Evolutionary conservation across 2,113 vertebrate species (phyloP).

Genomic region (Potamarius usumacintae): DNA sequence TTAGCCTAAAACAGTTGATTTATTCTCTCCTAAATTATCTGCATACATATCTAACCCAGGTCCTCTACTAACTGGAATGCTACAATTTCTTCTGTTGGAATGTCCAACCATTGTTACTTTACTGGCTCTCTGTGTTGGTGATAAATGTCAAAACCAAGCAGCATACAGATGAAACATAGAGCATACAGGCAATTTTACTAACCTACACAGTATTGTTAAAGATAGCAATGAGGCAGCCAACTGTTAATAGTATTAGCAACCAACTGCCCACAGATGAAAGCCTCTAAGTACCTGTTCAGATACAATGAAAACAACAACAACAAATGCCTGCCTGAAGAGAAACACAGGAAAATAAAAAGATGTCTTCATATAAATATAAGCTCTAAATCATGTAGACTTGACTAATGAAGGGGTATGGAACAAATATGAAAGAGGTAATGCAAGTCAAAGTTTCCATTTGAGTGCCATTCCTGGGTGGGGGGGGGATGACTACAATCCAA

Average conservation of each 20-base stretch:
- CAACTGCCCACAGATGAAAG: not conserved
- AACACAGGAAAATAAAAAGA: not conserved
- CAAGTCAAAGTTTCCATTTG: not conserved
- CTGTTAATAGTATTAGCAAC: not conserved
- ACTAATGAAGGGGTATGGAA: not conserved
- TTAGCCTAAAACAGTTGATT: too few species aligned
- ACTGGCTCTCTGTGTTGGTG: not conserved
- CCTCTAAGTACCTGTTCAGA: not conserved
- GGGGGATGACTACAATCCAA: too few species aligned
- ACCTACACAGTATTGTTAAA: not conserved
- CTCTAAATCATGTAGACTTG: not conserved
- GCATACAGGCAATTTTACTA: not conserved
- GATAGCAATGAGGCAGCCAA: not conserved
- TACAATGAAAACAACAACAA: not conserved
- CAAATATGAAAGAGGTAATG: not conserved
- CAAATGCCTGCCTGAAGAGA: not conserved
- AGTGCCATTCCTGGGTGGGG: not conserved
- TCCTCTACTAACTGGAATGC: too few species aligned
- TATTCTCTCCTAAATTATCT: too few species aligned
- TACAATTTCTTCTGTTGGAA: not conserved
- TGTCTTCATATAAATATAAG: not conserved
- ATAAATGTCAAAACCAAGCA: not conserved
- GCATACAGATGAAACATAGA: not conserved
- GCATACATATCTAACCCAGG: too few species aligned
- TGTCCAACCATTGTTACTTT: not conserved